A percentile compares a stretch with the other conserved stretches of the same genome.
Evolutionary conservation across 2,797 vertebrate species (phyloP).

Genomic region (Poeciliopsis presidionis): DNA sequence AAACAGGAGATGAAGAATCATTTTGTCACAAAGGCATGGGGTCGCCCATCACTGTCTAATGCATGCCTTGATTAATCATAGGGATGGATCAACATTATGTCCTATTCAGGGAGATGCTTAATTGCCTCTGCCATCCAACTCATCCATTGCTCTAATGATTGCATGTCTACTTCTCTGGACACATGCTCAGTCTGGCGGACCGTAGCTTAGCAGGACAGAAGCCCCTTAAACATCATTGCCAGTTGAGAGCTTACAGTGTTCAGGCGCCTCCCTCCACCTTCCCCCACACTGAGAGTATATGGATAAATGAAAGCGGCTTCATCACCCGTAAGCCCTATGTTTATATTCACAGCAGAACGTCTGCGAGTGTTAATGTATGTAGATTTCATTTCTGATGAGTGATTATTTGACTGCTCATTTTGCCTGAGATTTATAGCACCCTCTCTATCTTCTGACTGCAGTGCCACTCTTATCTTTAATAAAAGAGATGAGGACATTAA

Average conservation of each 20-base stretch:
- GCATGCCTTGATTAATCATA: conserved; percentile 97
- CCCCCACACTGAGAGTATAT: conserved; percentile 84
- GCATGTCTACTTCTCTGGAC: conserved; percentile 90
- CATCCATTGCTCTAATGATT: conserved; percentile 96
- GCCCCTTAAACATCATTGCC: conserved; percentile 60
- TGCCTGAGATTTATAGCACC: conserved; percentile 97
- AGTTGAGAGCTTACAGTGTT: conserved; percentile 59
- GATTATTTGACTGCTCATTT: conserved; percentile 99
- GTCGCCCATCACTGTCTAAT: conserved; percentile 99
- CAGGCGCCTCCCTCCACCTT: conserved; percentile 79
- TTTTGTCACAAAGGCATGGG: conserved; percentile 97
- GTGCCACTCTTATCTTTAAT: conserved; percentile 99
- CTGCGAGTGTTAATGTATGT: conserved; percentile 97
- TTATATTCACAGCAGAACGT: conserved; percentile 85
- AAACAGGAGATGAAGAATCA: conserved; percentile 96
- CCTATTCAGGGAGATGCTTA: conserved; percentile 95
- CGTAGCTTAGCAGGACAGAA: conserved; percentile 56
- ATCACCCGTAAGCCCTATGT: conserved; percentile 77
- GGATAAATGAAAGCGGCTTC: conserved; percentile 77
- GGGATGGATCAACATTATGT: conserved; percentile 99
- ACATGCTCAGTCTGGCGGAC: conserved; percentile 85
- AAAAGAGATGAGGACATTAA: conserved; percentile 99
- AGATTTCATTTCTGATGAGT: conserved; percentile 99
- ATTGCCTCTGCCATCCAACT: conserved; percentile 89
- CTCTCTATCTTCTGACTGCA: conserved; percentile 99